A percentile compares a stretch with the other conserved stretches of the same genome.
These are phyloP conservation scores for Cataglyphis cursor DNA, from an alignment of 2,888 invertebrate species.

Conservation along the genomic window DNA sequence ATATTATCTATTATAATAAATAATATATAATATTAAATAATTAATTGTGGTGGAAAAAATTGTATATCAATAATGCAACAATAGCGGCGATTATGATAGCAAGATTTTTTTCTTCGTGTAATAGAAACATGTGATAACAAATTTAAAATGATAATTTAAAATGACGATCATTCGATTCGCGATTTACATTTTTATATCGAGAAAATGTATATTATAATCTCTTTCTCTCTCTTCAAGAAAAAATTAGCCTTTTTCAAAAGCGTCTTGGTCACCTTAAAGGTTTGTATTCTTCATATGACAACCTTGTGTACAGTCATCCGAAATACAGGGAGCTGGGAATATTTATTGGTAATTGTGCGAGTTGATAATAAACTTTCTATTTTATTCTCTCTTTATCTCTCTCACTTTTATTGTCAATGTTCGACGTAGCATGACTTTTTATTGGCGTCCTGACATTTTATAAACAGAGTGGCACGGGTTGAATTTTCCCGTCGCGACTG, in stretches of 20 bases:
- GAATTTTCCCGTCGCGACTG: slow-evolving; percentile 65
- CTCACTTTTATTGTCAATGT: slow-evolving; percentile 73
- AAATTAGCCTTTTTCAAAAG: slow-evolving; percentile 54
- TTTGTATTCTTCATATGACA: slow-evolving; percentile 18
- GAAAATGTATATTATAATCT: slow-evolving; percentile 3
- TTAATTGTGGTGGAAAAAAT: neutral
- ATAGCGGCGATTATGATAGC: neutral
- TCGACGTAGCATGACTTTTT: slow-evolving; percentile 88
- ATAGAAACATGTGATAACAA: neutral
- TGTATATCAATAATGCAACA: neutral
- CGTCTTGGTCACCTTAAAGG: slow-evolving; percentile 26
- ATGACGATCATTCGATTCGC: neutral
- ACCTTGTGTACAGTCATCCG: slow-evolving; percentile 5
- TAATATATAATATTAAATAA: slow-evolving; percentile 10
- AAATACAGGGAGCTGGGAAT: neutral
- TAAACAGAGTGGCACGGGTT: slow-evolving; percentile 79
- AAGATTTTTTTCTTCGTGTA: neutral
- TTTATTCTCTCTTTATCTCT: slow-evolving; percentile 16
- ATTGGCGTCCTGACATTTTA: slow-evolving; percentile 88
- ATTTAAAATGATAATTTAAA: neutral
- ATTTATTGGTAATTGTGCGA: slow-evolving; percentile 76
- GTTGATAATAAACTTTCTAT: slow-evolving; percentile 78
- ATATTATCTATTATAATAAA: neutral
- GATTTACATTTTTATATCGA: neutral
- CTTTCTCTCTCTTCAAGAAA: slow-evolving; percentile 26